Evolutionary conservation across 2,888 invertebrate genomes (phyloP).

Genomic region (Mongoloraphidia duomilia): DNA sequence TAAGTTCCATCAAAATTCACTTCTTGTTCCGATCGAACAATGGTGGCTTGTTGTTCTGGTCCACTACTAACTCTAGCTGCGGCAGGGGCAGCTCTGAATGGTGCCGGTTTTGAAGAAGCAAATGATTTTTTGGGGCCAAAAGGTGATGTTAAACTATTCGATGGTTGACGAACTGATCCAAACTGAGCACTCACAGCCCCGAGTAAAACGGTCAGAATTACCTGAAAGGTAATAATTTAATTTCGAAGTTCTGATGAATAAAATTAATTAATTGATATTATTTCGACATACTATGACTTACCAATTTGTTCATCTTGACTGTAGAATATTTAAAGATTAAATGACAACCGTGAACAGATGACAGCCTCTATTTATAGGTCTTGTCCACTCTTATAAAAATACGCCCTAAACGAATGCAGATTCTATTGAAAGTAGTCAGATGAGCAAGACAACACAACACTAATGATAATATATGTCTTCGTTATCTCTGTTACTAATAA

Average conservation of each 20-base stretch:
- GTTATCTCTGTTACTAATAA: no score
- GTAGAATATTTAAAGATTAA: no score
- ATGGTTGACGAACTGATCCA: not conserved
- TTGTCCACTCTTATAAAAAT: no score
- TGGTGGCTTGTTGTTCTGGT: slow-evolving; percentile 24
- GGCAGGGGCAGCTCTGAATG: not conserved
- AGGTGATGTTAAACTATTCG: slow-evolving; percentile 2
- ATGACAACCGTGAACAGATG: no score
- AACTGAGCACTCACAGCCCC: slow-evolving; percentile 28
- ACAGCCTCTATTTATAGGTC: no score
- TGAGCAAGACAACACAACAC: no score
- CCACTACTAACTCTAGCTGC: not conserved
- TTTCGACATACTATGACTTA: not conserved
- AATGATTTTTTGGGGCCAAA: not conserved
- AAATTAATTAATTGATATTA: not conserved
- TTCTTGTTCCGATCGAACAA: slow-evolving; percentile 30
- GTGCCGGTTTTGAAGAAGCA: not conserved
- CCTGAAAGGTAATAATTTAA: slow-evolving; percentile 6
- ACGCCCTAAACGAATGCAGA: no score
- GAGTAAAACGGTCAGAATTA: slow-evolving; percentile 26
- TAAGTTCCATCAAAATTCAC: slow-evolving; percentile 34
- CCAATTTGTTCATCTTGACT: not conserved
- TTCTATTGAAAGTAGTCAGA: no score
- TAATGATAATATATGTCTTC: no score
- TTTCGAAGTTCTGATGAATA: not conserved